phyloP scores from a whole-genome alignment of 2,797 vertebrate genomes.

The Nyctibius grandis region DNA sequence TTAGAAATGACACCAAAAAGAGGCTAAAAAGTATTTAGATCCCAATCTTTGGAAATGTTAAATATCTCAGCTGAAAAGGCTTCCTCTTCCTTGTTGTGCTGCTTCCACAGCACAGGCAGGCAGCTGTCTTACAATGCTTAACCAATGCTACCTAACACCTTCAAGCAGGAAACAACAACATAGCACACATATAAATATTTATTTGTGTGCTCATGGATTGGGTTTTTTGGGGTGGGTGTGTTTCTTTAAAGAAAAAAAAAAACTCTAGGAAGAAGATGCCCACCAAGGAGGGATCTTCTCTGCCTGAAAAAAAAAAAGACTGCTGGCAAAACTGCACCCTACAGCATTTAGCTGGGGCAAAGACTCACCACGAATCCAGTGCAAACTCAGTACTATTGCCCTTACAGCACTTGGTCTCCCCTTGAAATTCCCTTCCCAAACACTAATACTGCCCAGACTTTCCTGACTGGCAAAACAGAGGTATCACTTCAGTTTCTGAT shows the following conservation, averaged over 20 bases:
- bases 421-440: neutral
- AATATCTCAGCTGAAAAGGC: neutral
- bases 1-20: neutral
- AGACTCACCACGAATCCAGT: neutral
- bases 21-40: neutral
- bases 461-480: neutral
- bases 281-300: neutral
- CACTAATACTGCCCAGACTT: neutral
- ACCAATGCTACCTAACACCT: neutral
- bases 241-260: neutral
- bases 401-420: neutral
- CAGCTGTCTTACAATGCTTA: neutral
- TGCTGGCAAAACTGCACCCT: neutral
- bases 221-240: accelerated
- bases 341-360: neutral
- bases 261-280: neutral
- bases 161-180: neutral
- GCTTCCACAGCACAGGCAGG: neutral
- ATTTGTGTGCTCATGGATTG: neutral
- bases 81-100: neutral
- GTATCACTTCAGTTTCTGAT: neutral
- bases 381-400: neutral
- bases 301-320: neutral
- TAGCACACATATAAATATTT: neutral
- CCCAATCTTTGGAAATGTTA: neutral